Evolutionary conservation across 1,140 invertebrate genomes (phyloP), one percentile per base, ranked within the genome.

Genomic region (Drosophila kurseongensis): DNA sequence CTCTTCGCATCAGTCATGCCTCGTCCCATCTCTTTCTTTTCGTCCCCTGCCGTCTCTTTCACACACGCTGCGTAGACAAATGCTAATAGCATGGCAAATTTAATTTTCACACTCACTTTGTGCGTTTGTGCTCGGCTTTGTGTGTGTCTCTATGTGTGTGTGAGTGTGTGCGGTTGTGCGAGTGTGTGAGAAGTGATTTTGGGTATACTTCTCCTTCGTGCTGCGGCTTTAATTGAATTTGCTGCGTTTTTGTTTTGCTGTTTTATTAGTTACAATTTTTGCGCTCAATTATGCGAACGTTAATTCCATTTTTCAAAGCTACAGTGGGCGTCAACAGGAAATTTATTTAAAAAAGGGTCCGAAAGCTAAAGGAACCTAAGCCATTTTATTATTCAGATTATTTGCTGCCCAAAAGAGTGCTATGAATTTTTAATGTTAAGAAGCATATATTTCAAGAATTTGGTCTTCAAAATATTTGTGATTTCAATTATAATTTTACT

Each of bases 251-350:
- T 72, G 32, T 51, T 71, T 60, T 48, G 32, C 45, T 59, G 44
- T 78, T 75, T 59, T 56, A 77, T 81, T 75, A 50, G 56, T 63
- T 80, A 83, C 80, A 84, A 76, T 83, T 83, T 78, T 80, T 66
- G 76, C 65, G 71, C 80, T 84, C 76, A 84, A 83, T 83, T 83
- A 84, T 84, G 80, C 54, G 41, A 66, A 67, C 60, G 59, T 50
- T 85, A 84, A 85, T 84, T 84, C 58, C 47, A 61, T 76, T 83
- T 76, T 35, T 14, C 41, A 38, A 14, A 66, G 29, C 51, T 45
- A 79, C 57, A 51, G 52, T 14, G 8, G 6, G 8, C 7, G 13
- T n/a, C 10, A 10, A 29, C 42, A 52, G 42, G 32, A 16, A 55
- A 16, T 13, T 27, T 1, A 32, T 10, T 10, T 36, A 2, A 10